phyloP scores from a whole-genome alignment of 2,888 invertebrate species.

The Acrobasis repandana region DNA sequence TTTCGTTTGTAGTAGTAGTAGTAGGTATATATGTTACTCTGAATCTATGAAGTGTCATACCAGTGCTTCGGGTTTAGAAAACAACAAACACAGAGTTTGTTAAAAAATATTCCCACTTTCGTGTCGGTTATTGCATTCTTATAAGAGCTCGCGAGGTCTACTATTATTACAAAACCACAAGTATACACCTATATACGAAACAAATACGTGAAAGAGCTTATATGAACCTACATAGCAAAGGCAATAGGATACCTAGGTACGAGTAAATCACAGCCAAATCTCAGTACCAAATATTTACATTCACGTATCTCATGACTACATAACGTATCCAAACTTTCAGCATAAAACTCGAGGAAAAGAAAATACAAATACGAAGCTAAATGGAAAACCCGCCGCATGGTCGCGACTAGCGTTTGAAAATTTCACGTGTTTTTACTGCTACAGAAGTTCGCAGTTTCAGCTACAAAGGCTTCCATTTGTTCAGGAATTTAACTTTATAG shows the following conservation, averaged over 20 bases:
- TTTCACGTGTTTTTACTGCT: constrained; percentile 8
- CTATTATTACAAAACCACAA: no score
- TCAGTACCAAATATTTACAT: not conserved
- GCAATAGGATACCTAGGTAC: not conserved
- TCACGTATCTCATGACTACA: constrained; percentile 1
- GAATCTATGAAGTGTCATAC: no score
- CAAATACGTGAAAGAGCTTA: no score
- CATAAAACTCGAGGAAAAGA: constrained; percentile 9
- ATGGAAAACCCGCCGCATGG: not conserved
- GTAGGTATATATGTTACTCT: no score
- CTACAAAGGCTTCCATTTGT: constrained; percentile 16
- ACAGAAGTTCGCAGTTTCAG: constrained; percentile 10
- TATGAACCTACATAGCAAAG: not conserved
- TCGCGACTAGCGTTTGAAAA: constrained; percentile 4
- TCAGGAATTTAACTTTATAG: constrained; percentile 4
- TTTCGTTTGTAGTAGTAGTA: no score
- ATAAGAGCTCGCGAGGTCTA: no score
- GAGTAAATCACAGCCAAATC: constrained; percentile 2
- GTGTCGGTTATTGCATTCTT: no score
- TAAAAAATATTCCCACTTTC: no score
- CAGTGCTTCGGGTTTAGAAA: no score
- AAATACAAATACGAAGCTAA: constrained; percentile 10
- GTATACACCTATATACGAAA: no score
- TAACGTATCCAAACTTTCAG: not conserved
- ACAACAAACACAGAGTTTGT: no score